Evolutionary conservation across 2,797 vertebrate genomes (phyloP).

Genomic region (Ctenopoma kingsleyae): DNA sequence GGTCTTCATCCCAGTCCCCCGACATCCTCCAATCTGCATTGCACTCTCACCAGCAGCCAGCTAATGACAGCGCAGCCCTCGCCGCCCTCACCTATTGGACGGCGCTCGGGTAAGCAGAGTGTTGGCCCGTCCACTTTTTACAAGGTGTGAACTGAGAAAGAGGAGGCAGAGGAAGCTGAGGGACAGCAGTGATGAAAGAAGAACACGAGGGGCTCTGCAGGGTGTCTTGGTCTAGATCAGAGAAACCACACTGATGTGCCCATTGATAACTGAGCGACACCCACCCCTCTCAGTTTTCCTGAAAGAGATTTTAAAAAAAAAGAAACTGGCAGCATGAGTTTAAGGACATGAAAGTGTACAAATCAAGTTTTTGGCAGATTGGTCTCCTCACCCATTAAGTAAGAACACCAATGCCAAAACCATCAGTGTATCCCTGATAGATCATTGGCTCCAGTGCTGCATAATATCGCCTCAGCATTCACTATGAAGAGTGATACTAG

Average conservation of each 20-base stretch:
- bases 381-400: constrained; percentile 62
- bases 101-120: constrained; percentile 53
- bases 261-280: constrained; percentile 58
- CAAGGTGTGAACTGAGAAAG: constrained; percentile 19
- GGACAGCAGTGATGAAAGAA: constrained; percentile 12
- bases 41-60: constrained; percentile 83
- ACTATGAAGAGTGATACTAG: constrained; percentile 13
- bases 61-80: constrained; percentile 78
- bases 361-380: constrained; percentile 61
- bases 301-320: constrained; percentile 38
- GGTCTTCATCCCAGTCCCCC: constrained; percentile 94
- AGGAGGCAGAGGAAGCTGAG: constrained; percentile 15
- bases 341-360: constrained; percentile 47
- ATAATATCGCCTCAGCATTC: constrained; percentile 34
- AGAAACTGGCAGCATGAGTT: constrained; percentile 33
- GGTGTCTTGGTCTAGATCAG: constrained; percentile 64
- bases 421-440: constrained; percentile 50
- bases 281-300: constrained; percentile 62
- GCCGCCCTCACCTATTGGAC: constrained; percentile 77
- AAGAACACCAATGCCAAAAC: constrained; percentile 51
- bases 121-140: constrained; percentile 73
- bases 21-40: constrained; percentile 92
- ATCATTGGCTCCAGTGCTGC: constrained; percentile 36
- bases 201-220: constrained; percentile 40
- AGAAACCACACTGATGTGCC: constrained; percentile 59